Evolutionary conservation across 1,140 invertebrate species (phyloP).

Genomic region (Teleopsis dalmanni): DNA sequence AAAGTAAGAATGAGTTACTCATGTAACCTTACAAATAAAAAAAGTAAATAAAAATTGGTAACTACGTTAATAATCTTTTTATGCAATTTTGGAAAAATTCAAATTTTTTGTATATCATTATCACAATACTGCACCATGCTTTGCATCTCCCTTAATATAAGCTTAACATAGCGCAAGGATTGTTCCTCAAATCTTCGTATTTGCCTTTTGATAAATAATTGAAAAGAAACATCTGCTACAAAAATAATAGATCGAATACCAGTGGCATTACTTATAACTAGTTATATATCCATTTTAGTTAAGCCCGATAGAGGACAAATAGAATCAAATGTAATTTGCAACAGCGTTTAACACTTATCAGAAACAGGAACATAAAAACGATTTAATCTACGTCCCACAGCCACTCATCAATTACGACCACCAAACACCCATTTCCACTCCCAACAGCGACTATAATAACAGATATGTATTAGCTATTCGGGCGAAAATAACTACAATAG

Average conservation of each 20-base stretch:
- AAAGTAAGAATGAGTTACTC: too few relatives aligned
- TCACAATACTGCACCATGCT: constrained; percentile 97
- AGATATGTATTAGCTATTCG: too few relatives aligned
- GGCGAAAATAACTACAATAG: too few relatives aligned
- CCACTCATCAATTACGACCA: too few relatives aligned
- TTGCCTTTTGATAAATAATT: constrained; percentile 93
- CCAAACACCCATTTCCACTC: too few relatives aligned
- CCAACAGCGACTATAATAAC: too few relatives aligned
- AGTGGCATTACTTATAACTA: constrained; percentile 96
- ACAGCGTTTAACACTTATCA: constrained; percentile 89
- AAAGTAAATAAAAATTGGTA: too few relatives aligned
- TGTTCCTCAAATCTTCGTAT: constrained; percentile 94
- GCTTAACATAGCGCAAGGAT: constrained; percentile 91
- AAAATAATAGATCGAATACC: constrained; percentile 94
- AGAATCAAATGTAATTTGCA: constrained; percentile 92
- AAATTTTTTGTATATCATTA: constrained; percentile 87
- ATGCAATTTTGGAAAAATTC: constrained; percentile 85
- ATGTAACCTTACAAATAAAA: too few relatives aligned
- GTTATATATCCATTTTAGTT: constrained; percentile 90
- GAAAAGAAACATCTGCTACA: constrained; percentile 83
- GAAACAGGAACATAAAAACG: too few relatives aligned
- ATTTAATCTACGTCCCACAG: too few relatives aligned
- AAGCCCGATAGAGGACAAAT: constrained; percentile 89
- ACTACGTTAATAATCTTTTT: constrained; percentile 98
- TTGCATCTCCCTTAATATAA: constrained; percentile 99